phyloP scores from a whole-genome alignment of 92 coral and sea anemone genomes.

The Phymanthus crucifer region DNA sequence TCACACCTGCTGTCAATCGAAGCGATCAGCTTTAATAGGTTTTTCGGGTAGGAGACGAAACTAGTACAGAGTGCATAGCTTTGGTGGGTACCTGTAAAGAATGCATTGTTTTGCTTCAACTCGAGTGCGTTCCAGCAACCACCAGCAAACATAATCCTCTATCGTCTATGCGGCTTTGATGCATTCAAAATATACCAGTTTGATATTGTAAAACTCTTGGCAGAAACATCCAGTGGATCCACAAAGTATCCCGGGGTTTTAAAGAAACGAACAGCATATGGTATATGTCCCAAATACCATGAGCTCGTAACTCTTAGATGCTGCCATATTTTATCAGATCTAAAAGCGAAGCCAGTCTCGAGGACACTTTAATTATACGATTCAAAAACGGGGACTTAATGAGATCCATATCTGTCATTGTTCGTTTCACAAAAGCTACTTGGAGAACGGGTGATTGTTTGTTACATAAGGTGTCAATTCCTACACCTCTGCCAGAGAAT shows the following conservation, averaged over 20 bases:
- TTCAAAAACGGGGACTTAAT: slow-evolving; percentile 21
- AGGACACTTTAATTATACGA: slow-evolving; percentile 18
- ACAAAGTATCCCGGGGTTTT: slow-evolving; percentile 14
- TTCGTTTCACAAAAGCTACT: slow-evolving; percentile 31
- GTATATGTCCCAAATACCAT: background rate
- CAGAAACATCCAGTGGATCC: background rate
- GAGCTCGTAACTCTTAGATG: slow-evolving; percentile 12
- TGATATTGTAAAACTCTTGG: slow-evolving; percentile 7
- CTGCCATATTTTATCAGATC: slow-evolving; percentile 13
- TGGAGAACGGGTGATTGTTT: slow-evolving; percentile 28
- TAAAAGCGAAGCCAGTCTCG: slow-evolving; percentile 23
- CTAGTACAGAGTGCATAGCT: background rate
- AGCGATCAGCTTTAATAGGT: background rate
- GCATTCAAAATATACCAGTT: slow-evolving; percentile 17
- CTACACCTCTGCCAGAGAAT: slow-evolving; percentile 36
- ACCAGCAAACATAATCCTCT: slow-evolving; percentile 19
- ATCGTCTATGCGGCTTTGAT: background rate
- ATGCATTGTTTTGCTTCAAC: slow-evolving; percentile 9
- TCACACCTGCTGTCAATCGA: slow-evolving; percentile 27
- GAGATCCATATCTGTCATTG: slow-evolving; percentile 42
- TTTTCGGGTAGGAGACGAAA: background rate
- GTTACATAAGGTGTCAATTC: slow-evolving; percentile 24
- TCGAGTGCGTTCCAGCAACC: slow-evolving; percentile 19
- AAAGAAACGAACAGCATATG: slow-evolving; percentile 1
- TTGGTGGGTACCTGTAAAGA: background rate